Conservation (phyloP, 2,888 invertebrate genomes). For the Micoletzkya japonica region DNA sequence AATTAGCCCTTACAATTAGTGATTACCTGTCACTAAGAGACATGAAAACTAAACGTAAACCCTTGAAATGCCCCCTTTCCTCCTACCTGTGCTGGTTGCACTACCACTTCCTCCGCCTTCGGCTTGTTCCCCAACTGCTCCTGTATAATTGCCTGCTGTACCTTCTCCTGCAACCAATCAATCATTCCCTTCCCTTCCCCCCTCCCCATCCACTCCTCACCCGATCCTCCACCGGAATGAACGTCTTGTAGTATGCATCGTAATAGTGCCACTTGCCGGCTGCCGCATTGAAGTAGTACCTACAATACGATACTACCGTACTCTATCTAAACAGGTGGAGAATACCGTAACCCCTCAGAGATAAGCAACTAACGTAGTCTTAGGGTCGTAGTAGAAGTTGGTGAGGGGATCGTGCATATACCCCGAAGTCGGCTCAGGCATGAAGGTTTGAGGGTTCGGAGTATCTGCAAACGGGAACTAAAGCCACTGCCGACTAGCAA, state of each 20-base stretch:
- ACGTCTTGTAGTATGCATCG: constrained; percentile 72
- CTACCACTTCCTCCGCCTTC: constrained; percentile 15
- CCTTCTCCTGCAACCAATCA: constrained; percentile 26
- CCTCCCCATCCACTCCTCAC: constrained; percentile 3
- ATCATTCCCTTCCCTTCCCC: not conserved
- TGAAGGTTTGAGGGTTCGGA: constrained; percentile 87
- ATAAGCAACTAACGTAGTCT: constrained; percentile 67
- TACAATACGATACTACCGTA: not conserved
- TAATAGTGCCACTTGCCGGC: constrained; percentile 91
- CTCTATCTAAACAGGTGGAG: not conserved
- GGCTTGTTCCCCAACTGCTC: constrained; percentile 14
- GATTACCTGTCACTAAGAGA: too few relatives aligned
- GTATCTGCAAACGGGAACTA: constrained; percentile 60
- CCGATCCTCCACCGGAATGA: constrained; percentile 43
- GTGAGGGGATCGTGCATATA: constrained; percentile 93
- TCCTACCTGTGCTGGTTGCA: constrained; percentile 19
- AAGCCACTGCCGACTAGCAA: not conserved
- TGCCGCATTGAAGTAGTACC: constrained; percentile 89
- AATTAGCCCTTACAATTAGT: too few relatives aligned
- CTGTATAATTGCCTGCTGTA: constrained; percentile 25
- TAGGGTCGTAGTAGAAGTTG: constrained; percentile 92
- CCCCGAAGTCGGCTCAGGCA: constrained; percentile 90
- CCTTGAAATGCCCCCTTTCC: constrained; percentile 4
- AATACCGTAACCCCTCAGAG: not conserved
- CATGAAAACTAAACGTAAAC: not conserved